Percentiles rank a stretch among this genome's conserved stretches.
phyloP scores from a whole-genome alignment of 2,888 invertebrate species.

The Ypsolopha scabrella region DNA sequence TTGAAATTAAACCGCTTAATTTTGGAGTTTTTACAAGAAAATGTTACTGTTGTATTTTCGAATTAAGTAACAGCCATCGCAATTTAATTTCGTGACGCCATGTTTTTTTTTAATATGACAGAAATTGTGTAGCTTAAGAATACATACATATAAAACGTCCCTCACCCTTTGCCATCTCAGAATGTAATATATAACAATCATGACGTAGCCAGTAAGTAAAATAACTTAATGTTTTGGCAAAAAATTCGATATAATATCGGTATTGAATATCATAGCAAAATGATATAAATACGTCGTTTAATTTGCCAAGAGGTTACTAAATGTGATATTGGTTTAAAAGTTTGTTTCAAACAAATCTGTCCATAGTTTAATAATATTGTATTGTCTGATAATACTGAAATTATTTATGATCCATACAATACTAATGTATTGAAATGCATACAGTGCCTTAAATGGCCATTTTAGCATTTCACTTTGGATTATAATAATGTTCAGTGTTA shows the following conservation, averaged over 20 bases:
- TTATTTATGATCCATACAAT: neutral
- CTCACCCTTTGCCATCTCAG: too few species aligned
- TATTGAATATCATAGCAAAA: neutral
- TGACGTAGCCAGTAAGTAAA: constrained; percentile 3
- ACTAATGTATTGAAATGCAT: neutral
- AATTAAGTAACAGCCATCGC: neutral
- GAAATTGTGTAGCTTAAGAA: too few species aligned
- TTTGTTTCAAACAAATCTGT: constrained; percentile 51
- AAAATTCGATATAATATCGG: neutral
- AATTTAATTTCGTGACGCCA: too few species aligned
- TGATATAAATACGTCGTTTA: neutral
- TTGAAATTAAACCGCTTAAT: neutral
- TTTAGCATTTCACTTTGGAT: neutral
- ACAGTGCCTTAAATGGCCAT: neutral
- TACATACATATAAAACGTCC: too few species aligned
- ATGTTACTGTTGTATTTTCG: neutral
- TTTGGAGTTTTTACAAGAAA: neutral
- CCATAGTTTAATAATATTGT: constrained; percentile 25
- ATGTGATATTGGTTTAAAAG: constrained; percentile 44
- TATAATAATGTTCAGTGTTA: neutral
- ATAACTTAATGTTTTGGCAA: constrained; percentile 3
- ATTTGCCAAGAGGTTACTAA: constrained; percentile 16
- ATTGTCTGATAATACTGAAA: neutral
- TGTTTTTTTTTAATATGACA: too few species aligned
- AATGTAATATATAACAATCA: too few species aligned